These are phyloP conservation scores for Furnarius figulus DNA, from an alignment of 2,113 vertebrate genomes.

Conservation along the genomic window DNA sequence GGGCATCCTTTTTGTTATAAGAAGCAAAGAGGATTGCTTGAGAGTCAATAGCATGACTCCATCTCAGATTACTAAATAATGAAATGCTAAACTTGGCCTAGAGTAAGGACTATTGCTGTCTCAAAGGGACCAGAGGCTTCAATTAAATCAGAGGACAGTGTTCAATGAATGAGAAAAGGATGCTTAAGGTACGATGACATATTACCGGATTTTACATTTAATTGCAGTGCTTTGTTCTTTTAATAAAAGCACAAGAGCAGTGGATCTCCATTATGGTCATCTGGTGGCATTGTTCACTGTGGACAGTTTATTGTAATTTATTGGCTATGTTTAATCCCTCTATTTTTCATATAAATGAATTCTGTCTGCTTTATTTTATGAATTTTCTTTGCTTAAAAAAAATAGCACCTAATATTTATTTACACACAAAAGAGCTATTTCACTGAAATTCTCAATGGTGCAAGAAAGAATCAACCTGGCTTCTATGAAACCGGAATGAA, in stretches of 20 bases:
- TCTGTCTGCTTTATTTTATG: conserved; percentile 31
- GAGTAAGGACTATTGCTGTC: conserved; percentile 59
- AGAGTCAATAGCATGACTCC: conserved; percentile 58
- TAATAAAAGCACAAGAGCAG: conserved; percentile 64
- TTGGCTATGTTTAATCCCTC: conserved; percentile 36
- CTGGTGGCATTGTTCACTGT: conserved; percentile 49
- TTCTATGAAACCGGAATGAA: background rate
- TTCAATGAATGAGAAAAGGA: conserved; percentile 57
- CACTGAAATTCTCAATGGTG: background rate
- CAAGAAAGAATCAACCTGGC: background rate
- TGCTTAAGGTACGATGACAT: conserved; percentile 63
- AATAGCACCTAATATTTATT: conserved; percentile 20
- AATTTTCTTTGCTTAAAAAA: conserved; percentile 20
- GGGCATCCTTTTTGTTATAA: conserved; percentile 73
- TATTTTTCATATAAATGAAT: conserved; percentile 55
- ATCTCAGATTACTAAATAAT: conserved; percentile 65
- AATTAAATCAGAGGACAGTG: conserved; percentile 55
- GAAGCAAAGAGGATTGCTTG: conserved; percentile 69
- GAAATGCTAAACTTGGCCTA: conserved; percentile 62
- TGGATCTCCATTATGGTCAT: conserved; percentile 65
- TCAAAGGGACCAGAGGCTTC: conserved; percentile 55
- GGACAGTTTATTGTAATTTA: conserved; percentile 61
- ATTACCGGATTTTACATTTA: conserved; percentile 69
- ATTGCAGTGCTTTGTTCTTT: conserved; percentile 68
- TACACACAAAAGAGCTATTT: conserved; percentile 20